Conservation (phyloP, 2,797 vertebrate genomes). For the Premnoplex brunnescens region DNA sequence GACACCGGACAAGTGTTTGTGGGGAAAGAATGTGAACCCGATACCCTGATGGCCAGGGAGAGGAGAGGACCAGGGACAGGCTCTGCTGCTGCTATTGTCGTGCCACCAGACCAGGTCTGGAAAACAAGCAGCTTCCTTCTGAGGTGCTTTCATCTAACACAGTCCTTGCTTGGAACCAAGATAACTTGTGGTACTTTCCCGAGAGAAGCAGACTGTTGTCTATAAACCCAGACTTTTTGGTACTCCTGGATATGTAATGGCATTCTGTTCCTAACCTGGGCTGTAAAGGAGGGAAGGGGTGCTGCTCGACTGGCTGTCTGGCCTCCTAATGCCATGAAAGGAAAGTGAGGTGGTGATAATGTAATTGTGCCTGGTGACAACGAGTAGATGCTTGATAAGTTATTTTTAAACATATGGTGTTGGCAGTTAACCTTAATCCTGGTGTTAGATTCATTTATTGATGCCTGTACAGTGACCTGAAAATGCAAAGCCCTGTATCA, state of each 20-base stretch:
- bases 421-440: slow-evolving; percentile 23
- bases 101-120: neutral
- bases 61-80: neutral
- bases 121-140: neutral
- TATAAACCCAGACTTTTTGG: neutral
- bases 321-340: neutral
- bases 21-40: slow-evolving; percentile 71
- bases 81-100: slow-evolving; percentile 18
- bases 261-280: neutral
- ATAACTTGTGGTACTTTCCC: neutral
- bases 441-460: slow-evolving; percentile 15
- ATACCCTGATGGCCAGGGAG: neutral
- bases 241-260: neutral
- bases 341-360: neutral
- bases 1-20: slow-evolving; percentile 71
- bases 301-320: neutral
- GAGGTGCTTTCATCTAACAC: neutral
- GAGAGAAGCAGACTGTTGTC: neutral
- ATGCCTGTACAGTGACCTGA: neutral
- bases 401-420: neutral
- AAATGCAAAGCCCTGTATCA: neutral
- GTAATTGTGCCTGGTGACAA: slow-evolving; percentile 8
- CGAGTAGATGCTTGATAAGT: neutral
- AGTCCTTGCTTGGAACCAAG: neutral
- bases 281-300: neutral